Percentiles rank a stretch among this genome's conserved stretches.
Evolutionary conservation across 2,797 vertebrate genomes (phyloP).

Genomic region (Heteromormyrus szaboi): DNA sequence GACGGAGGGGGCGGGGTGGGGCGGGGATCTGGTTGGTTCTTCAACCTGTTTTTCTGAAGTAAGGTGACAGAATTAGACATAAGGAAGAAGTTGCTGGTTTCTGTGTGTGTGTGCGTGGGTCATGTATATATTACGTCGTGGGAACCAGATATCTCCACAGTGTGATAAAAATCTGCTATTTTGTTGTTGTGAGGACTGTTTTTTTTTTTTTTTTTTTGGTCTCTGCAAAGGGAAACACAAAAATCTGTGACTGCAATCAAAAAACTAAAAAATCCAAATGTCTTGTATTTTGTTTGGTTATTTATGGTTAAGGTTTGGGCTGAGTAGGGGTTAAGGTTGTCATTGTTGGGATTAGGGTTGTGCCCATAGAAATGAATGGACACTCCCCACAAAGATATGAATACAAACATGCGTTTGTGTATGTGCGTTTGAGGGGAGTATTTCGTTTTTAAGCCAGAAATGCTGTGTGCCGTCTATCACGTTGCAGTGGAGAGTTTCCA

Average conservation of each 20-base stretch:
- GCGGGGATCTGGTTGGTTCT: background rate
- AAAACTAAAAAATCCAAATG: background rate
- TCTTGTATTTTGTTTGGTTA: background rate
- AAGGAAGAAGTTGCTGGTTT: background rate
- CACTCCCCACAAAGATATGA: background rate
- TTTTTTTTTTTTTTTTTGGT: background rate
- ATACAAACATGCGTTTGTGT: background rate
- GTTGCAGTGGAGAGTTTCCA: background rate
- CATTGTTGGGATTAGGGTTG: background rate
- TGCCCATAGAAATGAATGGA: background rate
- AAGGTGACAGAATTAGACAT: background rate
- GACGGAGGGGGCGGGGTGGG: too few relatives aligned
- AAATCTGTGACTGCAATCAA: background rate
- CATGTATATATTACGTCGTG: background rate
- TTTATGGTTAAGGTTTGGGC: background rate
- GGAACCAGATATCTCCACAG: background rate
- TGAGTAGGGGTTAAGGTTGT: background rate
- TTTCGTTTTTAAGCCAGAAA: background rate
- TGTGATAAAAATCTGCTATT: background rate
- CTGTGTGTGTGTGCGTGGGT: background rate
- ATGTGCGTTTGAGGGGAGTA: background rate
- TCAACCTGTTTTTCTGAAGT: background rate
- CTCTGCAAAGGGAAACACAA: background rate
- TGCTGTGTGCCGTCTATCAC: background rate
- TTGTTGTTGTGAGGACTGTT: background rate